A percentile compares a stretch with the other conserved stretches of the same genome.
These are phyloP conservation scores for Zenarchopterus dispar DNA, from an alignment of 2,797 vertebrate species.

Conservation along the genomic window DNA sequence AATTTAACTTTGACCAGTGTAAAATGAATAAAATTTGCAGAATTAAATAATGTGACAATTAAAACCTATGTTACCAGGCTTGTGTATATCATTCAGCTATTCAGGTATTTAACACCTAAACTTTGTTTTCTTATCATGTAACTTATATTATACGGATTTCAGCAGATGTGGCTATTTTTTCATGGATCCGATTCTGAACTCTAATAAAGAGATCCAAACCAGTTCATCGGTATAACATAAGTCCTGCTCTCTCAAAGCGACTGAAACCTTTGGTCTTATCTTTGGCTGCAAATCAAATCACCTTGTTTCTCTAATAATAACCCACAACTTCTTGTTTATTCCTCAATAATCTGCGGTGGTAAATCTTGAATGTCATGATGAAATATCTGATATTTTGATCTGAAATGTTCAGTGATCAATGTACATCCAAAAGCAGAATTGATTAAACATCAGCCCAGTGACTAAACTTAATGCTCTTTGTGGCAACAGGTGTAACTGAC, in stretches of 20 bases:
- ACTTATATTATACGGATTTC: background rate
- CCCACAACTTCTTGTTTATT: background rate
- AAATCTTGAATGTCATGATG: background rate
- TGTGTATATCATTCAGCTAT: background rate
- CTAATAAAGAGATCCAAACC: background rate
- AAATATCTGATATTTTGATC: background rate
- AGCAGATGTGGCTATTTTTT: background rate
- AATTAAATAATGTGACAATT: constrained; percentile 13
- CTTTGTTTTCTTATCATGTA: background rate
- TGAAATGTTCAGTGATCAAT: background rate
- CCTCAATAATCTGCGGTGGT: background rate
- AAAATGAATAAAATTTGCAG: constrained; percentile 26
- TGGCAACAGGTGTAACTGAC: constrained; percentile 17
- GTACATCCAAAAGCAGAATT: background rate
- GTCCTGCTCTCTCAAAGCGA: background rate
- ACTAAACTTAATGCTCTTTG: background rate
- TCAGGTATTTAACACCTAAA: background rate
- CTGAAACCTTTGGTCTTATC: constrained; percentile 21
- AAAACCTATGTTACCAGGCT: constrained; percentile 25
- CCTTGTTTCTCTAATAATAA: background rate
- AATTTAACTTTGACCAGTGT: background rate
- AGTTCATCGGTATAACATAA: background rate
- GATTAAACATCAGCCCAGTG: background rate
- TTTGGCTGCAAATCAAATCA: constrained; percentile 20
- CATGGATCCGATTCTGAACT: background rate